Evolutionary conservation across 92 coral and sea anemone genomes (phyloP).

Genomic region (Desmophyllum pertusum): DNA sequence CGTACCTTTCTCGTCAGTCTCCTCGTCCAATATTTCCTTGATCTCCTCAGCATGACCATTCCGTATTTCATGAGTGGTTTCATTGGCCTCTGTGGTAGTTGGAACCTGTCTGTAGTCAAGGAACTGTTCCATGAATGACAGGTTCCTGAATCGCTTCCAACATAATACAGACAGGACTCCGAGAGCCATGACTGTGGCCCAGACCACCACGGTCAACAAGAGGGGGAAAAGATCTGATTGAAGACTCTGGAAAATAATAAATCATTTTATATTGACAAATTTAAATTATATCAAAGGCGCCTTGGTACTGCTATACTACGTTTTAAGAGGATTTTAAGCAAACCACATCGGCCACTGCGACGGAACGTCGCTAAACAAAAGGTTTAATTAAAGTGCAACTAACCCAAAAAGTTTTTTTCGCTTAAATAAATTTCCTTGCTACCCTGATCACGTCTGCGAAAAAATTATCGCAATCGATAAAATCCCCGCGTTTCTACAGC

Average conservation of each 20-base stretch:
- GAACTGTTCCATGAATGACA: conserved; percentile 84
- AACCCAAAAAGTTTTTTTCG: no score
- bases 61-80: conserved; percentile 37
- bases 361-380: no score
- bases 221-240: conserved; percentile 48
- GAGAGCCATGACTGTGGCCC: conserved; percentile 59
- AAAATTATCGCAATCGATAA: no score
- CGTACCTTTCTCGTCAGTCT: conserved; percentile 28
- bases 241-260: not conserved
- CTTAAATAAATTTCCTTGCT: no score
- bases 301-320: no score
- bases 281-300: no score
- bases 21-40: conserved; percentile 50
- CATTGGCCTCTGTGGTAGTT: conserved; percentile 67
- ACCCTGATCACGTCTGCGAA: no score
- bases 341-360: no score
- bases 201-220: conserved; percentile 61
- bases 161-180: conserved; percentile 83
- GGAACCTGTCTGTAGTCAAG: conserved; percentile 88
- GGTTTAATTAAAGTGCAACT: no score
- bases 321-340: no score
- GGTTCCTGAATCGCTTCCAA: conserved; percentile 82
- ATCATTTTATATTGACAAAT: not conserved
- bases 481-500: no score
- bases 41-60: conserved; percentile 61